Conservation (phyloP, 2,113 vertebrate species). For the Poicephalus meyeri region DNA sequence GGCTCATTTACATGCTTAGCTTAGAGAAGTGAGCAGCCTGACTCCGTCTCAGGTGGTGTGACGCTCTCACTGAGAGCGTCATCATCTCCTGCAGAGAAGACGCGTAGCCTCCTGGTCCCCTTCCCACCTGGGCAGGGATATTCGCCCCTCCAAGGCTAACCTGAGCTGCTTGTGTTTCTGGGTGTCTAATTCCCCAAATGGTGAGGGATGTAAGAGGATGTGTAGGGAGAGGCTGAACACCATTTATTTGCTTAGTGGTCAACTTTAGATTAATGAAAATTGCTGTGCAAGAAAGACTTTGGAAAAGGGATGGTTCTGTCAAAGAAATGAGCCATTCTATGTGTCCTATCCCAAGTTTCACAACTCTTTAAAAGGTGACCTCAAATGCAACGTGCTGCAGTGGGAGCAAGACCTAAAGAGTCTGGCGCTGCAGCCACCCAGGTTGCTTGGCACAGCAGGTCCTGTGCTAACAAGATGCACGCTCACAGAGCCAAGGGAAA, state of each 20-base stretch:
- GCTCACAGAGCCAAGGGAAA: not conserved
- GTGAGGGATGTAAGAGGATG: not conserved
- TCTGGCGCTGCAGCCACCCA: fast-evolving
- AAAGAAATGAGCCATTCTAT: not conserved
- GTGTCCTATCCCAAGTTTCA: not conserved
- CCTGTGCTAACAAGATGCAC: fast-evolving
- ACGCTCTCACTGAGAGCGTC: not conserved
- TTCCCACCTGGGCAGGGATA: not conserved
- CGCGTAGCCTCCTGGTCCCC: not conserved
- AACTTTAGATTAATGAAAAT: not conserved
- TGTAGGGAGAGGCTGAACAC: not conserved
- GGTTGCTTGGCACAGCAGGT: not conserved
- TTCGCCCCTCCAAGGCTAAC: not conserved
- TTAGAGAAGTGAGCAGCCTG: not conserved
- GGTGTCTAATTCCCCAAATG: fast-evolving
- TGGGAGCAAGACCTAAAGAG: fast-evolving
- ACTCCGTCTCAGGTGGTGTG: not conserved
- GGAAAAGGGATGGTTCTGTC: not conserved
- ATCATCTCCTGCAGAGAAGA: not conserved
- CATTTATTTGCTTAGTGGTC: not conserved
- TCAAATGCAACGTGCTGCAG: not conserved
- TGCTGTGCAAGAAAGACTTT: not conserved
- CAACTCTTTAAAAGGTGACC: not conserved
- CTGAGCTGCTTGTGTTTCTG: not conserved
- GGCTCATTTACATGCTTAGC: not conserved